Evolutionary conservation across 2,797 vertebrate species (phyloP).

Genomic region (Anniella stebbinsi): DNA sequence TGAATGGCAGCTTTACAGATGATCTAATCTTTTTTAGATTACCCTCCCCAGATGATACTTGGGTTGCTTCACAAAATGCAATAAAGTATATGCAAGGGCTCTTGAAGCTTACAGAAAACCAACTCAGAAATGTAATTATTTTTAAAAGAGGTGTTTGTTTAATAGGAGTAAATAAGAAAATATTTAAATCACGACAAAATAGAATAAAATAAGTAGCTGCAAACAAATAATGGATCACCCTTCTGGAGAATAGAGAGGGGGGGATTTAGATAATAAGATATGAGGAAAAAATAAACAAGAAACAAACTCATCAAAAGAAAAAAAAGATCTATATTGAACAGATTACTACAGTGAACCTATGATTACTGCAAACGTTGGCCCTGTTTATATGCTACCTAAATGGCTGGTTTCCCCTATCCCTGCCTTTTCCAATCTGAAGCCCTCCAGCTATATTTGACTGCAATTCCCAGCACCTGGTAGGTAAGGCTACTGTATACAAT

Average conservation of each 20-base stretch:
- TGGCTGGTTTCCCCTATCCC: not conserved
- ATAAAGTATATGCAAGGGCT: not conserved
- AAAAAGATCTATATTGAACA: not conserved
- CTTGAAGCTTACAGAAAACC: not conserved
- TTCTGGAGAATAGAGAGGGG: not conserved
- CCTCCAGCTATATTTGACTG: not conserved
- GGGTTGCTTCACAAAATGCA: not conserved
- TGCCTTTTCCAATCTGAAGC: not conserved
- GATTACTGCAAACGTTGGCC: not conserved
- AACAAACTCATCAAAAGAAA: not conserved
- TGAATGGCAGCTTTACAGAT: conserved; percentile 1
- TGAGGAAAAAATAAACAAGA: not conserved
- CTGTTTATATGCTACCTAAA: not conserved
- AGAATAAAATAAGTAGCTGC: not conserved
- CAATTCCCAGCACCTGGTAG: too few species aligned
- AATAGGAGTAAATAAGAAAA: not conserved
- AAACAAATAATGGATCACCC: not conserved
- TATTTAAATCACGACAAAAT: not conserved
- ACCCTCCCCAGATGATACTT: not conserved
- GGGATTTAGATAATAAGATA: not conserved
- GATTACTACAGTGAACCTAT: not conserved
- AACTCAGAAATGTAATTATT: not conserved
- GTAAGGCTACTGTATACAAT: not conserved
- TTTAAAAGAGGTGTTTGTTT: not conserved
- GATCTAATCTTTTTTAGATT: conserved; percentile 3